These are phyloP conservation scores for Pelusios castaneus DNA, from an alignment of 2,113 vertebrate species.

Conservation along the genomic window DNA sequence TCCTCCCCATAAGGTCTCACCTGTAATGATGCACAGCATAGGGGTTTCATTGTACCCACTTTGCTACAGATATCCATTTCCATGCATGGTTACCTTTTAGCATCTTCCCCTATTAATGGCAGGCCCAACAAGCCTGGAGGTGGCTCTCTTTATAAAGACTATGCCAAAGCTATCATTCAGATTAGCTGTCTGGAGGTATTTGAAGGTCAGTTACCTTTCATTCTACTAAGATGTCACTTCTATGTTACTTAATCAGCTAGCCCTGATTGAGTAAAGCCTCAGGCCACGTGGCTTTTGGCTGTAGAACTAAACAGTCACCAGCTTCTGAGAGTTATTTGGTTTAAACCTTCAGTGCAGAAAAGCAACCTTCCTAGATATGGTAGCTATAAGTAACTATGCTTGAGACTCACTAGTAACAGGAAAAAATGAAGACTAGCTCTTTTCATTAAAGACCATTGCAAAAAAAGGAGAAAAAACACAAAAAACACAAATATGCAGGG, in stretches of 20 bases:
- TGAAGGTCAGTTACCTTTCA: neutral
- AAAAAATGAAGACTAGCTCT: neutral
- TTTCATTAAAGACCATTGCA: neutral
- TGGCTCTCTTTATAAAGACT: too few relatives aligned
- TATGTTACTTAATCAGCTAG: neutral
- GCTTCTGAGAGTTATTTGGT: neutral
- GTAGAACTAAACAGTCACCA: neutral
- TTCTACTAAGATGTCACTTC: neutral
- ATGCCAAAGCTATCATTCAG: neutral
- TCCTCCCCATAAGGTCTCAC: neutral
- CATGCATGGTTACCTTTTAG: too few relatives aligned
- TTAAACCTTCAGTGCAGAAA: neutral
- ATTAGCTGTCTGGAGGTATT: neutral
- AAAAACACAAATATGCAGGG: neutral
- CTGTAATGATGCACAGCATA: neutral
- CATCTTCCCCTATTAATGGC: too few relatives aligned
- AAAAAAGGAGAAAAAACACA: too few relatives aligned
- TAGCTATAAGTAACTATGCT: neutral
- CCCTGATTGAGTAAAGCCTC: neutral
- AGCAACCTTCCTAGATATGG: neutral
- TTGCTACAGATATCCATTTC: too few relatives aligned
- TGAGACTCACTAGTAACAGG: neutral
- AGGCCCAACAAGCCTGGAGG: too few relatives aligned
- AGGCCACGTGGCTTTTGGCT: neutral
- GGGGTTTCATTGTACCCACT: neutral